Percentiles rank a stretch among this genome's conserved stretches.
Conservation (phyloP, 2,888 invertebrate species). For the Barypeithes pellucidus region DNA sequence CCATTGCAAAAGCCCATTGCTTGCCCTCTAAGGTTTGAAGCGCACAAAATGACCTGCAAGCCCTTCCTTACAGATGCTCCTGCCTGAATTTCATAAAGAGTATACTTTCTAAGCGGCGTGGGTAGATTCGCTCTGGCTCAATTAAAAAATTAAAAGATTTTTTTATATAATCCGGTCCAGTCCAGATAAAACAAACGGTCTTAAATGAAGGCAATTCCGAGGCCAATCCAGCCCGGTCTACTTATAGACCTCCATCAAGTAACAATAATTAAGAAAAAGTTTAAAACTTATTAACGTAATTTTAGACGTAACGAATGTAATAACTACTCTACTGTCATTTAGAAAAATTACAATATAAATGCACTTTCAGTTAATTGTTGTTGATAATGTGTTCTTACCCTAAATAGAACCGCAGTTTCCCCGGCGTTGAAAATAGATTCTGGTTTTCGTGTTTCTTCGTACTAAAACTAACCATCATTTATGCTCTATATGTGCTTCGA, state of each 20-base stretch:
- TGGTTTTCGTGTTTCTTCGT: too few relatives aligned
- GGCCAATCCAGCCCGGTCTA: background rate
- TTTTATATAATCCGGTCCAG: conserved; percentile 45
- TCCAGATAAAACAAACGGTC: conserved; percentile 40
- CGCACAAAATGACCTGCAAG: too few relatives aligned
- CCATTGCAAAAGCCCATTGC: too few relatives aligned
- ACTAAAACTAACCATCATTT: too few relatives aligned
- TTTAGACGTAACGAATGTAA: background rate
- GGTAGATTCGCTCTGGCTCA: conserved; percentile 31
- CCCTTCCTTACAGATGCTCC: too few relatives aligned
- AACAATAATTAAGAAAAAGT: conserved; percentile 28
- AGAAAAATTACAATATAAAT: conserved; percentile 6
- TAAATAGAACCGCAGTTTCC: too few relatives aligned
- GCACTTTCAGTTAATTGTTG: conserved; percentile 6
- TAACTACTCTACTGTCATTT: background rate
- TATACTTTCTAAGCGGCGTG: conserved; percentile 22
- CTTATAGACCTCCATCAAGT: background rate
- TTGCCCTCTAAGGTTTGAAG: too few relatives aligned
- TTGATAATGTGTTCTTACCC: background rate
- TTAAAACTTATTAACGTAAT: conserved; percentile 9
- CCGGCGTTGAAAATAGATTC: too few relatives aligned
- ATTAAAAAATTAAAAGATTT: conserved; percentile 49
- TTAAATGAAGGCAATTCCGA: conserved; percentile 36
- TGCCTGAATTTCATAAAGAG: too few relatives aligned
- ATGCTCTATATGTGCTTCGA: too few relatives aligned